Percentiles rank a stretch among this genome's conserved stretches.
phyloP scores from a whole-genome alignment of 2,888 invertebrate species.

The Thereva unica region DNA sequence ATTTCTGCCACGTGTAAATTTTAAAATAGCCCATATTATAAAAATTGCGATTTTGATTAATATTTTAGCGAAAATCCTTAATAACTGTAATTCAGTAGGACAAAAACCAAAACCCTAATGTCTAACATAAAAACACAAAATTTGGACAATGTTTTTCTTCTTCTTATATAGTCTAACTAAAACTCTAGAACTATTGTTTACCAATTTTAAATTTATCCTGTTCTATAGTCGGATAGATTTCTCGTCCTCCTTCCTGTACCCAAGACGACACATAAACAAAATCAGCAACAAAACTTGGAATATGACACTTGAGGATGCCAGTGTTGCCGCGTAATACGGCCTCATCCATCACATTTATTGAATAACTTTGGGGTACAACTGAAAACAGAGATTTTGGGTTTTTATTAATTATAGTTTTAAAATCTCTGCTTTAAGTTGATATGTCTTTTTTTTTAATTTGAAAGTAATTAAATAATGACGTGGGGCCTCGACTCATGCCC shows the following conservation, averaged over 20 bases:
- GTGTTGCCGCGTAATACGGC: slow-evolving; percentile 89
- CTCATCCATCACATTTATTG: slow-evolving; percentile 90
- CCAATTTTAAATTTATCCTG: slow-evolving; percentile 58
- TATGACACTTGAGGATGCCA: slow-evolving; percentile 90
- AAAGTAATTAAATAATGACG: too few species aligned
- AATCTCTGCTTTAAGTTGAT: too few species aligned
- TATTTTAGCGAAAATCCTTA: background rate
- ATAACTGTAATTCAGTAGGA: background rate
- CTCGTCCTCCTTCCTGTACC: slow-evolving; percentile 77
- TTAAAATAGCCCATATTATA: too few species aligned
- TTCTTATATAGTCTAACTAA: background rate
- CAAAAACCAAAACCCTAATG: background rate
- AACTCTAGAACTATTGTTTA: slow-evolving; percentile 48
- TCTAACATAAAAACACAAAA: background rate
- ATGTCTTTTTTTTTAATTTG: too few species aligned
- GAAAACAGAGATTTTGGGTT: slow-evolving; percentile 56
- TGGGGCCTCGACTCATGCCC: too few species aligned
- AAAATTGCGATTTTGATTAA: too few species aligned
- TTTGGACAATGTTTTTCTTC: too few species aligned
- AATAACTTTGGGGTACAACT: slow-evolving; percentile 90
- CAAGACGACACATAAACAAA: slow-evolving; percentile 84
- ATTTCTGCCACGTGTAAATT: too few species aligned
- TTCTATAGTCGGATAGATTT: slow-evolving; percentile 60
- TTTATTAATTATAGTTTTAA: too few species aligned
- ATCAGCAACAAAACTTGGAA: slow-evolving; percentile 91